These are phyloP conservation scores for Melipona beecheii DNA, from an alignment of 2,888 invertebrate species.

Conservation along the genomic window DNA sequence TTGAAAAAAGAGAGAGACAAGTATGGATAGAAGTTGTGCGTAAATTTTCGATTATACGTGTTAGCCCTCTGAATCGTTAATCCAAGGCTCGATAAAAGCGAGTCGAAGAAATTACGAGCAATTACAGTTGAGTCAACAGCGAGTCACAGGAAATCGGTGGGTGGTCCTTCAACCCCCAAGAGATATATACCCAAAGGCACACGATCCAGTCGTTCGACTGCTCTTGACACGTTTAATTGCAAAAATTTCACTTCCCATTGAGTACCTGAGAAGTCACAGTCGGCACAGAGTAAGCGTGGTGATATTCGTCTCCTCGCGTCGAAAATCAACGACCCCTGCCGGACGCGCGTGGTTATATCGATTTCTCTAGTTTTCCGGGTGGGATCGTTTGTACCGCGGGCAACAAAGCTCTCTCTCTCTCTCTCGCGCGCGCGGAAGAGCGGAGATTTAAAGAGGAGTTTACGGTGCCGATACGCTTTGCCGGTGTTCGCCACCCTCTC, in stretches of 20 bases:
- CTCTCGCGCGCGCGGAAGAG: conserved; percentile 23
- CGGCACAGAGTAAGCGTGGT: background rate
- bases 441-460: conserved; percentile 59
- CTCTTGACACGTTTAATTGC: too few relatives aligned
- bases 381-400: background rate
- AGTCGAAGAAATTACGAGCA: too few relatives aligned
- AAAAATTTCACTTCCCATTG: too few relatives aligned
- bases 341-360: background rate
- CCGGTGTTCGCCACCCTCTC: conserved; percentile 14
- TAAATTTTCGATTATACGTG: background rate
- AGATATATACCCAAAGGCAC: too few relatives aligned
- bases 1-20: background rate
- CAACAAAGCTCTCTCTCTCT: background rate
- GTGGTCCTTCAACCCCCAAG: too few relatives aligned
- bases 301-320: background rate
- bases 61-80: too few relatives aligned
- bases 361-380: background rate
- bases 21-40: background rate
- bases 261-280: too few relatives aligned
- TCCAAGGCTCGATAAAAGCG: too few relatives aligned
- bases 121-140: too few relatives aligned
- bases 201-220: too few relatives aligned
- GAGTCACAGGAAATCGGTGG: too few relatives aligned
- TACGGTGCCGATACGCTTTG: conserved; percentile 57
- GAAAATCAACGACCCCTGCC: background rate